Evolutionary conservation across 1,140 invertebrate species (phyloP), one percentile per base, ranked within the genome.

Genomic region (Protaetia brevitarsis): DNA sequence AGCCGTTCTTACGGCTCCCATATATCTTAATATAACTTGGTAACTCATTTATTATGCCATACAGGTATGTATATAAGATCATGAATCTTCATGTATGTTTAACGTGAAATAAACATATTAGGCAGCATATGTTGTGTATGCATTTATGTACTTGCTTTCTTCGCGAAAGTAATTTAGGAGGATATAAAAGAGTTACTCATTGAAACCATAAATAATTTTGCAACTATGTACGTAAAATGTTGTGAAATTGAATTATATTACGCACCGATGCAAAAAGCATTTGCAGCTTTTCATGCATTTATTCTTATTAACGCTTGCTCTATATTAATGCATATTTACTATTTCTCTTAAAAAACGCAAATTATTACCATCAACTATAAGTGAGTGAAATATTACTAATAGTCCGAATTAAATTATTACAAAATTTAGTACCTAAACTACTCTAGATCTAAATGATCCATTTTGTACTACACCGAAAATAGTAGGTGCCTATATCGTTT

Each of bases 1-100:
- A n/a, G 0, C 16, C n/a, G n/a, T 37, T 37, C 5, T 7, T 37
- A 37, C 34, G 16, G 10, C 16, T 1, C 41, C 4, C 37, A 41
- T 41, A 41, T 41, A 51, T 23, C 6, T 34, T 51, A 23, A 21
- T 51, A 45, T 45, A 19, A 19, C 7, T 8, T 51, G 4, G 7
- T 16, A 37, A 37, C 34, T 37, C 5, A 11, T 13, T n/a, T n/a
- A n/a, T n/a, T n/a, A 37, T 19, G 7, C 3, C 41, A 23, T 51
- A 51, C 19, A 23, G 1, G n/a, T n/a, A n/a, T n/a, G n/a, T n/a
- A 23, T 23, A 23, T 7, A 19, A 51, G 16, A 10, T 23, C 16
- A 51, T 51, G 41, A 51, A 51, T 51, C 26, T 51, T 51, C 41
- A 51, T 51, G 16, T 10, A 23, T 51, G 41, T 51, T 51, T 51